phyloP scores from a whole-genome alignment of 2,888 invertebrate species.

The Sinelater perroti region DNA sequence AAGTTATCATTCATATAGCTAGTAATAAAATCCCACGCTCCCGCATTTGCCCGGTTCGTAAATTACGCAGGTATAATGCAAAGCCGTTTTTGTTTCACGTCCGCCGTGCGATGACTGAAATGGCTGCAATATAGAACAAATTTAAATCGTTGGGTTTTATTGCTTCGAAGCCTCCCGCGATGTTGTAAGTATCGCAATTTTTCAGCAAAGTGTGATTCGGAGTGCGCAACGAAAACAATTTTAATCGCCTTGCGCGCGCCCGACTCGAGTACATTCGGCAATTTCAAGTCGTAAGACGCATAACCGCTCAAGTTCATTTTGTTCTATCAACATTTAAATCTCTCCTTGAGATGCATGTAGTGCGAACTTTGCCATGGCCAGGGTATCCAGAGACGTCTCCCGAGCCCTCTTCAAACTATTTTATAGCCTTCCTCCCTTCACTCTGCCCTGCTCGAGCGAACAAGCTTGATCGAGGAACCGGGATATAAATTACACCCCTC shows the following conservation, averaged over 20 bases:
- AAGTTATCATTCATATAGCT: not conserved
- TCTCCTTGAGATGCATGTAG: slow-evolving; percentile 50
- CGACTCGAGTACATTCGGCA: not conserved
- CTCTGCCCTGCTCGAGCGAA: slow-evolving; percentile 46
- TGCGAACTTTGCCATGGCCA: slow-evolving; percentile 47
- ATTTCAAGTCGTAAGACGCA: not conserved
- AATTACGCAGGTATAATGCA: not conserved
- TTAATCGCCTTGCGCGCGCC: not conserved
- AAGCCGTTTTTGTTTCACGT: too few relatives aligned
- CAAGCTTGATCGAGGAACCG: slow-evolving; percentile 57
- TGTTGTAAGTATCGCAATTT: not conserved
- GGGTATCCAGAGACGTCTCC: slow-evolving; percentile 57
- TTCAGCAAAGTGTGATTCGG: not conserved
- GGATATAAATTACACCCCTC: slow-evolving; percentile 55
- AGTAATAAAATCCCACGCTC: slow-evolving; percentile 5
- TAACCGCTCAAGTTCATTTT: not conserved
- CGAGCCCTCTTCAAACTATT: slow-evolving; percentile 61
- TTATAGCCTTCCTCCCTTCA: slow-evolving; percentile 52
- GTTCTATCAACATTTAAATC: slow-evolving; percentile 29
- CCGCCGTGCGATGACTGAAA: too few relatives aligned
- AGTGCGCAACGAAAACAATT: not conserved
- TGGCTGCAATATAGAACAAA: too few relatives aligned
- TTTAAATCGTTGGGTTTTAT: too few relatives aligned
- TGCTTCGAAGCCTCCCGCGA: too few relatives aligned
- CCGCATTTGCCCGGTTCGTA: not conserved